Conservation (phyloP, 2,888 invertebrate genomes). For the Drosophila dives region DNA sequence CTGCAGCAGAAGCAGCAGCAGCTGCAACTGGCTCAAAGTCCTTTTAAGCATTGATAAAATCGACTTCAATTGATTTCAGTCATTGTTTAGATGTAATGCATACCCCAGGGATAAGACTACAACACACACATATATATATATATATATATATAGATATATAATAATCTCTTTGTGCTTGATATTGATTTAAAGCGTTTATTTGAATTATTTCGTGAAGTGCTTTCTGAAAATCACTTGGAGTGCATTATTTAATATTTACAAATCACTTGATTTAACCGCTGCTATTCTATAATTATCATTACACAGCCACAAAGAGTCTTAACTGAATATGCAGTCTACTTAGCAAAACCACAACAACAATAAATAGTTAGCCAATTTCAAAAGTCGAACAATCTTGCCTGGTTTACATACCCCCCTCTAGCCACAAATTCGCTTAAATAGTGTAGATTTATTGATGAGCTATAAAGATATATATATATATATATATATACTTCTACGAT, state of each 20-base stretch:
- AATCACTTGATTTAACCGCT: conserved; percentile 5
- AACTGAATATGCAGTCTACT: conserved; percentile 16
- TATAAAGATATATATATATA: not conserved
- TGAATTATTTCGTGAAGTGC: not conserved
- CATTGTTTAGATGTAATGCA: conserved; percentile 60
- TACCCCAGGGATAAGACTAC: conserved; percentile 13
- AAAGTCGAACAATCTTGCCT: conserved; percentile 50
- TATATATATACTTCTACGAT: too few relatives aligned
- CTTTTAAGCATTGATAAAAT: conserved; percentile 63
- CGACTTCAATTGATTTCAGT: conserved; percentile 73
- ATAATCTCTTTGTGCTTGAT: conserved; percentile 4
- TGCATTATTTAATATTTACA: conserved; percentile 5
- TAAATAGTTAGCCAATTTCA: conserved; percentile 33
- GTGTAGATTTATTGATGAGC: not conserved
- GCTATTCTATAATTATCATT: conserved; percentile 55
- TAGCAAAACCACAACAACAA: conserved; percentile 29
- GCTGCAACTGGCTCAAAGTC: conserved; percentile 17
- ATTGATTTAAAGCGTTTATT: conserved; percentile 2
- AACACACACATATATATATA: not conserved
- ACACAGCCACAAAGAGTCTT: conserved; percentile 5
- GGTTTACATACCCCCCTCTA: conserved; percentile 30
- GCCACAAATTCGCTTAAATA: not conserved
- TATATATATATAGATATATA: not conserved
- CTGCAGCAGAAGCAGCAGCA: conserved; percentile 23
- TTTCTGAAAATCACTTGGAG: not conserved